phyloP scores from a whole-genome alignment of 2,888 invertebrate species.

The Thyatira batis region DNA sequence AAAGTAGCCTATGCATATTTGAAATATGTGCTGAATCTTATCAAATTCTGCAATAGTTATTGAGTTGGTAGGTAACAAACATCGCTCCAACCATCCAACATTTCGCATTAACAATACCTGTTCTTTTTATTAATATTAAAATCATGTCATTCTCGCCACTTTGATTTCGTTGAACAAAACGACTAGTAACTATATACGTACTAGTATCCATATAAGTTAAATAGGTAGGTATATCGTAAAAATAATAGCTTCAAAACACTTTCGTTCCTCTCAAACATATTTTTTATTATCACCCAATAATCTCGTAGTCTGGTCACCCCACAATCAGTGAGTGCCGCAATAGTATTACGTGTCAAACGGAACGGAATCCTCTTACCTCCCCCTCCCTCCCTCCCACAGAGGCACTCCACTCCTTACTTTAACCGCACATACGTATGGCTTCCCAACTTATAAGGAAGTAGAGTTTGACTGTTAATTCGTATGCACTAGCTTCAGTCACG shows the following conservation, averaged over 20 bases:
- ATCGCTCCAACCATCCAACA: too few relatives aligned
- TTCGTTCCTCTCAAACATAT: neutral
- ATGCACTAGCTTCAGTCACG: neutral
- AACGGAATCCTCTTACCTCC: constrained; percentile 69
- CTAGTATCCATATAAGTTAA: too few relatives aligned
- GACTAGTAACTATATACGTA: too few relatives aligned
- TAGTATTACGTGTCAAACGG: constrained; percentile 70
- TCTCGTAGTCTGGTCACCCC: constrained; percentile 32
- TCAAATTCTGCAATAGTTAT: too few relatives aligned
- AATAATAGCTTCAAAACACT: neutral
- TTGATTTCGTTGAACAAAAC: too few relatives aligned
- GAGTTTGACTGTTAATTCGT: neutral
- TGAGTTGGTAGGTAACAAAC: too few relatives aligned
- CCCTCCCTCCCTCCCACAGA: constrained; percentile 14
- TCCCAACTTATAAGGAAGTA: constrained; percentile 32
- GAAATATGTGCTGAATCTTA: too few relatives aligned
- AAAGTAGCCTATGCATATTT: too few relatives aligned
- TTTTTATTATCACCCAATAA: neutral
- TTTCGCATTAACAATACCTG: too few relatives aligned
- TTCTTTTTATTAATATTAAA: too few relatives aligned
- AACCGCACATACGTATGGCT: constrained; percentile 35
- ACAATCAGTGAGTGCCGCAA: constrained; percentile 51
- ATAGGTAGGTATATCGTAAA: neutral
- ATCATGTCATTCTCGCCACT: too few relatives aligned
- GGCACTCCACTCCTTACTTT: constrained; percentile 13